Evolutionary conservation across 2,888 invertebrate species (phyloP).

Genomic region (Parnassius smintheus): DNA sequence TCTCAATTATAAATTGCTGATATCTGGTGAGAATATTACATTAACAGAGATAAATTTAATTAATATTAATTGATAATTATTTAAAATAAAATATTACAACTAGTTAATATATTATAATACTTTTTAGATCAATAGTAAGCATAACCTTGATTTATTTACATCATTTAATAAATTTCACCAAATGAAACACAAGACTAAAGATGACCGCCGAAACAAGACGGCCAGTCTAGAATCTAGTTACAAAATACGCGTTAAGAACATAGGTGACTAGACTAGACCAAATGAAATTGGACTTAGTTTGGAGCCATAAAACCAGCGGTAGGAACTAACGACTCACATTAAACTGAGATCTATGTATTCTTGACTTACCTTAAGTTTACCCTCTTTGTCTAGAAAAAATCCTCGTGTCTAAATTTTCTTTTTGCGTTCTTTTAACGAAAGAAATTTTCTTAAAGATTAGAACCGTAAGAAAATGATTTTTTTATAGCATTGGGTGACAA

Average conservation of each 20-base stretch:
- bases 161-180: slow-evolving; percentile 31
- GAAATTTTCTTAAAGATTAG: too few relatives aligned
- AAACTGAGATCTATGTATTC: not conserved
- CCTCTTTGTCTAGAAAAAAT: not conserved
- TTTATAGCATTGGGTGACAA: too few relatives aligned
- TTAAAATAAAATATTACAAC: too few relatives aligned
- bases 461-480: too few relatives aligned
- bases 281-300: slow-evolving; percentile 42
- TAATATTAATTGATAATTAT: too few relatives aligned
- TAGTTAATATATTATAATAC: too few relatives aligned
- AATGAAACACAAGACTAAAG: slow-evolving; percentile 33
- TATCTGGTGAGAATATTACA: too few relatives aligned
- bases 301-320: slow-evolving; percentile 38
- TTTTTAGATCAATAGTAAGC: too few relatives aligned
- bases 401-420: too few relatives aligned
- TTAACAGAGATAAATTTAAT: too few relatives aligned
- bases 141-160: not conserved
- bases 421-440: too few relatives aligned
- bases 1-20: too few relatives aligned
- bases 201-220: slow-evolving; percentile 26
- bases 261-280: slow-evolving; percentile 45
- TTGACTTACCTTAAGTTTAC: not conserved
- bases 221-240: slow-evolving; percentile 33
- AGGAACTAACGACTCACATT: slow-evolving; percentile 16
- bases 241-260: slow-evolving; percentile 51